Evolutionary conservation across 37 sponge, comb jelly and placozoan genomes (phyloP).

Genomic region (Spongia lamella): DNA sequence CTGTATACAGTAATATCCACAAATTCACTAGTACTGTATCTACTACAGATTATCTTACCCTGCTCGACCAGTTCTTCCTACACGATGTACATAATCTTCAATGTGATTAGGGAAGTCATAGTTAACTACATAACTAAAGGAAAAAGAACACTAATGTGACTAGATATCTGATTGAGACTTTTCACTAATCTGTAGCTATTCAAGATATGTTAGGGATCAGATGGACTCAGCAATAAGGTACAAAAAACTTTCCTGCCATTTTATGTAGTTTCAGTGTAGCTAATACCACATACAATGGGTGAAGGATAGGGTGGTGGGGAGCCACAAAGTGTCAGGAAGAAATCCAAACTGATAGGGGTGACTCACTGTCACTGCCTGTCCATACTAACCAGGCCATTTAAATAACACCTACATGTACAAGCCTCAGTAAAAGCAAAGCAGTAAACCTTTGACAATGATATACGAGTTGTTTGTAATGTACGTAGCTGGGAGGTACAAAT

Average conservation of each 20-base stretch:
- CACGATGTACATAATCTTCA: slow-evolving; percentile 96
- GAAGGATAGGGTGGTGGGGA: no score
- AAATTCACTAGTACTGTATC: neutral
- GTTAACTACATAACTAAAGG: slow-evolving; percentile 84
- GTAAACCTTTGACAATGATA: neutral
- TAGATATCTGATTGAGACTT: no score
- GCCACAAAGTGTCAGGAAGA: no score
- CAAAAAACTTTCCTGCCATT: neutral
- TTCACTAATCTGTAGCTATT: no score
- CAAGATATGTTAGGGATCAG: no score
- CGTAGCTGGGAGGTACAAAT: neutral
- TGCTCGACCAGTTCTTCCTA: slow-evolving; percentile 96
- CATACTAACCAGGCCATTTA: no score
- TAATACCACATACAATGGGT: no score
- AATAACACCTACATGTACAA: no score
- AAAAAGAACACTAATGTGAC: neutral
- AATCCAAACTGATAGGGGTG: no score
- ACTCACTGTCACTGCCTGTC: no score
- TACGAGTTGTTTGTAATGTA: neutral
- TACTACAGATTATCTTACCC: slow-evolving; percentile 61
- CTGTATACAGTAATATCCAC: slow-evolving; percentile 21
- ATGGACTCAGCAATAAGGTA: neutral
- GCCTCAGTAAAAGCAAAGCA: neutral
- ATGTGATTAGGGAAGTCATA: slow-evolving; percentile 93
- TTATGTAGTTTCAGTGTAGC: neutral